Conservation (phyloP, 2,113 vertebrate species). For the Cettia cetti region DNA sequence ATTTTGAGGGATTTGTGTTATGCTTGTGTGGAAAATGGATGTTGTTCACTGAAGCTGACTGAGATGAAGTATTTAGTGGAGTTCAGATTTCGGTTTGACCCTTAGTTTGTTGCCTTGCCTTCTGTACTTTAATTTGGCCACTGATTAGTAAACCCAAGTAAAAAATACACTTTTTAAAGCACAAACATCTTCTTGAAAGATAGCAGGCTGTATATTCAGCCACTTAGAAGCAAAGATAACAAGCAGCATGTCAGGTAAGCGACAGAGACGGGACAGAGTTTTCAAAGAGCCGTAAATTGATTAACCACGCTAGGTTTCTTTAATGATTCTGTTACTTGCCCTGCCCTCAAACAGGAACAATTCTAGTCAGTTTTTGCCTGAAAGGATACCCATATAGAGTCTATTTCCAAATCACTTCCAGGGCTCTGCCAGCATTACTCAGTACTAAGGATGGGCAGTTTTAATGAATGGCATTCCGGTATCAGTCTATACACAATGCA, state of each 20-base stretch:
- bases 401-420: background rate
- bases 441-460: background rate
- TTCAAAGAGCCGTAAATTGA: background rate
- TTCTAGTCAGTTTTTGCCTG: background rate
- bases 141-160: background rate
- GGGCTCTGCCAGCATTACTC: background rate
- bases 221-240: background rate
- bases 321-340: background rate
- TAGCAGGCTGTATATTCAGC: background rate
- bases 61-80: background rate
- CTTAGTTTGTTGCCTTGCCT: background rate
- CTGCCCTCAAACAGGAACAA: background rate
- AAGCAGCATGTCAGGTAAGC: background rate
- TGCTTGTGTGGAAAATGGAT: background rate
- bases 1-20: background rate
- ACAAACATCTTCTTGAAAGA: background rate
- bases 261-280: background rate
- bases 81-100: background rate
- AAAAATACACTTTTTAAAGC: background rate
- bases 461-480: background rate
- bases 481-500: background rate
- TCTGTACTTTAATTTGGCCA: background rate
- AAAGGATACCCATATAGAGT: background rate
- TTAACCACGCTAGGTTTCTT: background rate
- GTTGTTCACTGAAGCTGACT: background rate